Evolutionary conservation across 2,113 vertebrate genomes (phyloP), one percentile per base, ranked within the genome.

Genomic region (Sebastes schlegelii): DNA sequence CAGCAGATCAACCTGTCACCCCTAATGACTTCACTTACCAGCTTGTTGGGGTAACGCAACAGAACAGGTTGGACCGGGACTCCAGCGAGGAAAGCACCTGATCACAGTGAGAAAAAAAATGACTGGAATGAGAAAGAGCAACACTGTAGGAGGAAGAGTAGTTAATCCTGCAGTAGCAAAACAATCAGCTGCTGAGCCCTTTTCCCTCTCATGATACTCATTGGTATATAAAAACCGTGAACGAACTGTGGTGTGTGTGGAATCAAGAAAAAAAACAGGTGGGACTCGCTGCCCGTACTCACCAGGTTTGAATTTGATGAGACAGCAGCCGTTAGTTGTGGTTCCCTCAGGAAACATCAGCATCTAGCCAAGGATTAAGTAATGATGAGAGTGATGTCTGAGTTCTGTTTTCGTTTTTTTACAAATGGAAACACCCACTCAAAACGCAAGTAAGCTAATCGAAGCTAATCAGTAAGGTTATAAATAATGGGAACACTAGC

Each of bases 251-350:
- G 17, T 7, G 8, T 8, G 21, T 43, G 10, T 6, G 0, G 19
- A 19, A 13, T 14, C 1, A 19, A 13, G 19, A 42, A 8, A 52
- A 52, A 51, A 75, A 57, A 11, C 52, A 51, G 63, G 23, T 0
- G 9, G 19, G 6, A n/a, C 4, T 43, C 49, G 16, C 11, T 7
- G 48, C 0, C 1, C 1, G 0, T 0, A 74, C 91, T 93, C 86
- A 97, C 97, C 97, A 10, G 95, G 96, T 83, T 98, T 98, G 89
- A 97, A 98, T 85, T 97, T 97, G 82, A 98, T 94, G 73, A 98
- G 93, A 63, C 91, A 91, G 48, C 76, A 90, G 75, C 97, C 97
- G 42, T 97, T 98, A 3, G 97, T 97, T 2, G 97, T 97, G 66
- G 97, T 98, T 65, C 97, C 97, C 76, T 98, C 97, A 0, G 97